Conservation (phyloP, 2,888 invertebrate species). For the Epiblema foenella region DNA sequence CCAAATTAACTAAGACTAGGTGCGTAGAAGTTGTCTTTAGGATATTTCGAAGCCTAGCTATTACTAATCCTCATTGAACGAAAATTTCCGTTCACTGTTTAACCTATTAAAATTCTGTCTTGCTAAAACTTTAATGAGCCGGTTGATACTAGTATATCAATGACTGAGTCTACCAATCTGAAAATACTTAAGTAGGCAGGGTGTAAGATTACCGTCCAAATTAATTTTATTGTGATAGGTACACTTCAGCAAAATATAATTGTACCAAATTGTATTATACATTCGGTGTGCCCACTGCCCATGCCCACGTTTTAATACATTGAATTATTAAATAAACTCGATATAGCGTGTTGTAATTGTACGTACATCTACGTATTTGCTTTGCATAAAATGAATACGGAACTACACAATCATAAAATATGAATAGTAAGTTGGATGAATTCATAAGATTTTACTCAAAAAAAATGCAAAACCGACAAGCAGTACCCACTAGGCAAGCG, state of each 20-base stretch:
- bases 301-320: background rate
- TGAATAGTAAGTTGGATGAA: background rate
- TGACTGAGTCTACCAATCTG: too few species aligned
- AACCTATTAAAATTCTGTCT: too few species aligned
- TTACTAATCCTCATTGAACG: background rate
- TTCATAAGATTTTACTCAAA: constrained; percentile 13
- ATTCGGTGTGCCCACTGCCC: background rate
- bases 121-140: too few species aligned
- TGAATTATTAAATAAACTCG: background rate
- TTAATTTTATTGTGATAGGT: background rate
- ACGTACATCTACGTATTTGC: background rate
- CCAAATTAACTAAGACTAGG: background rate
- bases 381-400: background rate
- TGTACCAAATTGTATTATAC: background rate
- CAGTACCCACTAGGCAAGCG: constrained; percentile 19
- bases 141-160: too few species aligned
- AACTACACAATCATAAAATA: background rate
- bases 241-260: background rate
- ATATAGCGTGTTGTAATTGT: background rate
- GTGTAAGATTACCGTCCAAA: background rate
- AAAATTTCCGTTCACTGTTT: too few species aligned
- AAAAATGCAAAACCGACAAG: constrained; percentile 18
- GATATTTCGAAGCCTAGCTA: background rate
- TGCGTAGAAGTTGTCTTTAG: too few species aligned
- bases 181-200: background rate